Evolutionary conservation across 1,140 invertebrate genomes (phyloP).

Genomic region (Leptonema lineaticorne): DNA sequence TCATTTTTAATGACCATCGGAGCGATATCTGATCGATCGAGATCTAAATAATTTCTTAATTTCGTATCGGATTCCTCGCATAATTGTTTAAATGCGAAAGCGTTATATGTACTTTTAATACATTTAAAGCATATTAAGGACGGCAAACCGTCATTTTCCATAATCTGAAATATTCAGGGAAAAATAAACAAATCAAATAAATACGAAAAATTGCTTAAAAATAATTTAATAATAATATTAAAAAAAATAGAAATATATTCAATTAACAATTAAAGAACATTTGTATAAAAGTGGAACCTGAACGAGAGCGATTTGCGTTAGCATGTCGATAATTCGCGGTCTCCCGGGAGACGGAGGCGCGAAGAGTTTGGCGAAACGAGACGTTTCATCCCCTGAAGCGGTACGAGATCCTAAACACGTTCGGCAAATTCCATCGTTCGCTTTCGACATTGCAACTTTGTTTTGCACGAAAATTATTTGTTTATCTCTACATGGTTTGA

Average conservation of each 20-base stretch:
- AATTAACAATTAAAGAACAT: background rate
- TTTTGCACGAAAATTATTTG: no score
- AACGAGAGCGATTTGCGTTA: background rate
- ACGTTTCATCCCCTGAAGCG: background rate
- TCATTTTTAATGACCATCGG: slow-evolving; percentile 25
- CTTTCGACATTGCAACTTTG: no score
- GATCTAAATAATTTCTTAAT: slow-evolving; percentile 19
- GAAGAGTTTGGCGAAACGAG: background rate
- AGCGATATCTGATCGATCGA: background rate
- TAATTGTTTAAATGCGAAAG: slow-evolving; percentile 36
- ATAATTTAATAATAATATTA: background rate
- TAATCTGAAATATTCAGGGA: slow-evolving; percentile 18
- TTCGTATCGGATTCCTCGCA: slow-evolving; percentile 35
- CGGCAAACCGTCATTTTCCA: slow-evolving; percentile 36
- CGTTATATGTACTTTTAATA: slow-evolving; percentile 21
- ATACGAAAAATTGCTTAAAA: background rate
- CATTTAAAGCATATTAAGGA: slow-evolving; percentile 36
- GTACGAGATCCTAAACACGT: background rate
- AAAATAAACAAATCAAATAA: background rate
- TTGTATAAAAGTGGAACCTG: background rate
- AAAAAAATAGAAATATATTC: background rate
- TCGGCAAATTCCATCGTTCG: background rate
- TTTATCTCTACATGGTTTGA: no score
- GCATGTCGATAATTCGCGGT: background rate
- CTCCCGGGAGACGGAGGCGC: background rate